Evolutionary conservation across 1,140 invertebrate species (phyloP), one percentile per base, ranked within the genome.

Genomic region (Drosophila bocki): DNA sequence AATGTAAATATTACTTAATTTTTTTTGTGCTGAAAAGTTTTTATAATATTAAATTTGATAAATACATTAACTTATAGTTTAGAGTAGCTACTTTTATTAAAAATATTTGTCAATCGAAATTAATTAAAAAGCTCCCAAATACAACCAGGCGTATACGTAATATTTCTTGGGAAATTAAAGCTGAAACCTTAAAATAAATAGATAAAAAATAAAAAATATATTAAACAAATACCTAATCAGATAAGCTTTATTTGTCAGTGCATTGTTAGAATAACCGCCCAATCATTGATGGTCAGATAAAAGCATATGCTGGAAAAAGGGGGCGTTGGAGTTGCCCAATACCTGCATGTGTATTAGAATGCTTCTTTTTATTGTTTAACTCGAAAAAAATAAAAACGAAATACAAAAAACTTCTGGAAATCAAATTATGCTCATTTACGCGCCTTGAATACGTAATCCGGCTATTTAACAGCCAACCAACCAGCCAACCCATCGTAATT

Each of bases 391-490:
- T 8, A 11, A 29, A 26, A 26, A 50, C 13, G 7, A 35, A 17
- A 54, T 39, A 53, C 50, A 51, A 53, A 54, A 39, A 39, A 13
- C 33, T 19, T 19, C 54, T 62, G 51, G 17, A 78, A 64, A 78
- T 71, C 51, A 78, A 78, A 86, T 86, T 86, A 86, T 86, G 78
- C 61, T 75, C 75, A 82, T 87, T 87, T 86, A 87, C 80, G 84
- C 77, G 80, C 59, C 77, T 57, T 67, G 84, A 81, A 87, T 87
- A 87, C 80, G 80, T 83, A 87, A 87, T 87, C 60, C 53, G 44
- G 53, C 56, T 32, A 48, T 51, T 70, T 56, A 41, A 33, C 45
- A 29, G 11, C 65, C 17, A 35, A 45, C 17, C 44, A 19, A 50
- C 67, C 19, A 54, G 19, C 33, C 33, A 56, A 39, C 19, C 56